Percentiles rank a stretch among this genome's conserved stretches.
Evolutionary conservation across 2,113 vertebrate species (phyloP).

Genomic region (Rhynchopsitta pachyrhyncha): DNA sequence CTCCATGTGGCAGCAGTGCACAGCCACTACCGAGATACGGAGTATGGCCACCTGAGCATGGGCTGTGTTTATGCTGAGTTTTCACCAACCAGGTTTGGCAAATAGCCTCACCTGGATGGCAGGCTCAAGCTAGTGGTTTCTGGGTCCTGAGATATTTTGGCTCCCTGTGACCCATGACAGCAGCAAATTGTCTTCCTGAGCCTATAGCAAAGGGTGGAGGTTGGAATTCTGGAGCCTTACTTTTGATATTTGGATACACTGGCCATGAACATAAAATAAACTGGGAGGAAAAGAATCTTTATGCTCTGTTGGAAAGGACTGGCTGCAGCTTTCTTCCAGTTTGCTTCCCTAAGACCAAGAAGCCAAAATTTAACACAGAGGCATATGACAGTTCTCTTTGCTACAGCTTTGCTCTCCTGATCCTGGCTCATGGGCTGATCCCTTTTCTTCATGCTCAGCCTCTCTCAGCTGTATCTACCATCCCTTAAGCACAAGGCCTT

Average conservation of each 20-base stretch:
- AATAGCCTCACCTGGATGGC: neutral
- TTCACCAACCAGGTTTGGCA: neutral
- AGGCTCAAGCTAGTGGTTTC: neutral
- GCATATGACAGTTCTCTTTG: neutral
- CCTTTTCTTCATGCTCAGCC: neutral
- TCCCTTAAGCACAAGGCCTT: neutral
- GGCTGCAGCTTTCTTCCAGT: neutral
- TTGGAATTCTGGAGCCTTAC: neutral
- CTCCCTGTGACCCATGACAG: neutral
- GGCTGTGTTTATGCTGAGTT: neutral
- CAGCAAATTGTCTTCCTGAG: neutral
- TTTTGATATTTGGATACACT: neutral
- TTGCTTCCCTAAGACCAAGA: neutral
- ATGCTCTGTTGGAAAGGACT: neutral
- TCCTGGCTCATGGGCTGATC: neutral
- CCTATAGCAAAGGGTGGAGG: neutral
- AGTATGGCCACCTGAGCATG: neutral
- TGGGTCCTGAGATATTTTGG: neutral
- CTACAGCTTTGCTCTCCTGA: neutral
- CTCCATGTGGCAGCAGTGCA: accelerated
- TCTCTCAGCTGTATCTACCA: neutral
- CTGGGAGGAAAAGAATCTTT: neutral
- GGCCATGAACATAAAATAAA: neutral
- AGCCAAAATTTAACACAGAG: neutral
- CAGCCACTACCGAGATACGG: neutral